phyloP scores from a whole-genome alignment of 2,888 invertebrate genomes.

The Linnaemya tessellans region DNA sequence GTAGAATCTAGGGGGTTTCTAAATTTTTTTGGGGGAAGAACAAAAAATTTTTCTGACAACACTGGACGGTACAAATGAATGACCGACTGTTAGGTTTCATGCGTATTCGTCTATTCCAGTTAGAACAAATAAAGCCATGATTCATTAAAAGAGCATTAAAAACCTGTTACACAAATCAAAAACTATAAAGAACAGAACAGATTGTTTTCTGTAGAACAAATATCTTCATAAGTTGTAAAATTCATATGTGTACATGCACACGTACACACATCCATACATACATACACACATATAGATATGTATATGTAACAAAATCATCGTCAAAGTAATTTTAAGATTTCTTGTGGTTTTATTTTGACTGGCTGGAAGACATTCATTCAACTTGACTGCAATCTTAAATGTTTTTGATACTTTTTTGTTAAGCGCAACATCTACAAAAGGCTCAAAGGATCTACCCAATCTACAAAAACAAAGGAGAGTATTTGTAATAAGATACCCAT shows the following conservation, averaged over 20 bases:
- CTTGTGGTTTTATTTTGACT: neutral
- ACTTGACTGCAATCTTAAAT: neutral
- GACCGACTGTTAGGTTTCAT: neutral
- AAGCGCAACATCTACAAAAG: no score
- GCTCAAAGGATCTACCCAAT: no score
- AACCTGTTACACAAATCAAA: slow-evolving; percentile 64
- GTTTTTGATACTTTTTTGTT: no score
- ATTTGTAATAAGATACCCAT: no score
- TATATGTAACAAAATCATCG: no score
- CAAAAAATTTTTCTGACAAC: no score
- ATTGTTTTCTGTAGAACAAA: slow-evolving; percentile 28
- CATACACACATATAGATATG: no score
- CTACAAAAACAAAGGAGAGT: no score
- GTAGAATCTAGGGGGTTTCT: no score
- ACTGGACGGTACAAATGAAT: neutral
- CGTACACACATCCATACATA: no score
- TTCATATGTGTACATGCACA: neutral
- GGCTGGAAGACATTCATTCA: neutral
- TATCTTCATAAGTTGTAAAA: slow-evolving; percentile 50
- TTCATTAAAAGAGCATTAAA: slow-evolving; percentile 35
- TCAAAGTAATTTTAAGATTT: slow-evolving; percentile 11
- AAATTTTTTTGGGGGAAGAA: no score
- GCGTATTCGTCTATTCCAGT: neutral
- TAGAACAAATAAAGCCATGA: slow-evolving; percentile 10
- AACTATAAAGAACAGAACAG: slow-evolving; percentile 39